Base-by-base conservation (phyloP, 2,797 vertebrate species). In the Eulemur mongoz region DNA sequence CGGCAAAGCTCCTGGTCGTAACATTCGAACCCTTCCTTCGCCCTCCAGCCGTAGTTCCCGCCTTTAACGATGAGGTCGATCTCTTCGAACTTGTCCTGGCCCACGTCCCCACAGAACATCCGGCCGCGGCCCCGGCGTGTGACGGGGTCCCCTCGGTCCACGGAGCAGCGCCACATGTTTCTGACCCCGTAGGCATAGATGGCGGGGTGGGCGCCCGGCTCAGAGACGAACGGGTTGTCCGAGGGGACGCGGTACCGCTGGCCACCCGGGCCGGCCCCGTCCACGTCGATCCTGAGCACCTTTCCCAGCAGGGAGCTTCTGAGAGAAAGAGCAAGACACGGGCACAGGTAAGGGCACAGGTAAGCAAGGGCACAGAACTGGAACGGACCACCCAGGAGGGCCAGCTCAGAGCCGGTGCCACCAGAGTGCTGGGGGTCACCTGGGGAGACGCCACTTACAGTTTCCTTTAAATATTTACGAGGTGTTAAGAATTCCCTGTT, bases 21-120 rank as follows among this genome's bases (percentile, higher is more conserved):
- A 94, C 99, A 99, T 95, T 99, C 98, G 30, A 99, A 99, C 12
- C 99, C 99, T 92, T 99, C 99, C 94, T 99, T 99, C 0, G 99
- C 99, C 97, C 99, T 98, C 99, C 99, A 99, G 72, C 99, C 98
- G 0, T 99, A 99, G 98, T 99, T 99, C 43, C 99, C 99, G 32
- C 99, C 99, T 96, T 99, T 99, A 88, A 98, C 97, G 20, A 99
- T 98, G 20, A 99, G 98, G 94, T 99, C 98, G 0, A 99, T 97
- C 98, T 99, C 99, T 97, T 99, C 99, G 61, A 99, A 99, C 43
- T 98, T 98, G 98, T 99, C 99, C 97, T 99, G 99, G 22, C 99
- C 98, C 0, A 99, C 99, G 0, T 99, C 99, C 23, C 99, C 99
- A 38, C 99, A 99, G 98, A 99, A 99, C 32, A 99, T 99, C 78